phyloP scores from a whole-genome alignment of 1,140 invertebrate species.

The Bombus vancouverensis region DNA sequence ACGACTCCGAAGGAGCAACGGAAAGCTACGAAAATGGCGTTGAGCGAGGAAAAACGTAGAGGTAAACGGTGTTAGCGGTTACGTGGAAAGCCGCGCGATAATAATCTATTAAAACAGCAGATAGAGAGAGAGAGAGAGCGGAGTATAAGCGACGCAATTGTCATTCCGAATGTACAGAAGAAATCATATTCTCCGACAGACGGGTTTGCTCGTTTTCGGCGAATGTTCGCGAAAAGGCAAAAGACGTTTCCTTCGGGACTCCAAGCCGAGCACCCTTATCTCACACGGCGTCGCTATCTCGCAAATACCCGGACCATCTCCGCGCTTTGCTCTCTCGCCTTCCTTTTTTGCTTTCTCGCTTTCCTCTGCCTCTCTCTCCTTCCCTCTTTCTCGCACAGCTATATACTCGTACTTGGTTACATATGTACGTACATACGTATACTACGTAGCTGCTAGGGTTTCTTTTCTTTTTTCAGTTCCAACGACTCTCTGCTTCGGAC shows the following conservation, averaged over 20 bases:
- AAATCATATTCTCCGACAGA: constrained; percentile 60
- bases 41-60: neutral
- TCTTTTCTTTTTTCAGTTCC: neutral
- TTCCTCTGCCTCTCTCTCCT: neutral
- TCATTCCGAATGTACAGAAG: constrained; percentile 67
- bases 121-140: neutral
- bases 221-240: constrained; percentile 32
- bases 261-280: constrained; percentile 30
- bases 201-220: constrained; percentile 14
- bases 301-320: constrained; percentile 17
- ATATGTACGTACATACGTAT: too few relatives aligned
- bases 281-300: constrained; percentile 21
- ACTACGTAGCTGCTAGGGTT: neutral
- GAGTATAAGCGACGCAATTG: constrained; percentile 48
- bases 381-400: too few relatives aligned
- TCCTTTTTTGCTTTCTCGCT: too few relatives aligned
- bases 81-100: constrained; percentile 8
- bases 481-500: too few relatives aligned
- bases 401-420: too few relatives aligned
- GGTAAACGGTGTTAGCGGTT: neutral
- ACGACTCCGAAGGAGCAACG: neutral
- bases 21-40: neutral
- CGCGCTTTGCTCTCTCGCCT: neutral
- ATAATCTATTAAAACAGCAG: constrained; percentile 5
- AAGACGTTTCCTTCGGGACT: constrained; percentile 43